phyloP scores from a whole-genome alignment of 2,888 invertebrate genomes.

The Phyllotreta cruciferae region DNA sequence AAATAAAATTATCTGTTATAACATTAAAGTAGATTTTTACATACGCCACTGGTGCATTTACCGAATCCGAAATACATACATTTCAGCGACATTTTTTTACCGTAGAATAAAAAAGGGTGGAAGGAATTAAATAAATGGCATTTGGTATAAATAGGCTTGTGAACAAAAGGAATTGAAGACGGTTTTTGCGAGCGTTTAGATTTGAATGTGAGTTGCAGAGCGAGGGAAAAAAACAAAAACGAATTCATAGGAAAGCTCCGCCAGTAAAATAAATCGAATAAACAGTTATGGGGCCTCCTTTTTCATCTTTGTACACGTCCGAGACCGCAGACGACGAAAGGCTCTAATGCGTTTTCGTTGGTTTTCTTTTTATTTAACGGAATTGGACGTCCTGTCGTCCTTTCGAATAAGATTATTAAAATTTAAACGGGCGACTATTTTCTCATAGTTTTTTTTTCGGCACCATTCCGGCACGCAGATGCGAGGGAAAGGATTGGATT shows the following conservation, averaged over 20 bases:
- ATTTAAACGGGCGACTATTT: slow-evolving; percentile 1
- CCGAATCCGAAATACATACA: too few relatives aligned
- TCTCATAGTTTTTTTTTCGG: neutral
- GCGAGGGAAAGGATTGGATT: slow-evolving; percentile 32
- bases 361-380: neutral
- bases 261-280: slow-evolving; percentile 23
- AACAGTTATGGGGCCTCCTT: slow-evolving; percentile 16
- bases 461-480: slow-evolving; percentile 11
- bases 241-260: slow-evolving; percentile 17
- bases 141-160: slow-evolving; percentile 28
- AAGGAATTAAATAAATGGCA: slow-evolving; percentile 21
- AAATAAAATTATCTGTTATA: too few relatives aligned
- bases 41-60: too few relatives aligned
- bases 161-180: slow-evolving; percentile 28
- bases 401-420: too few relatives aligned
- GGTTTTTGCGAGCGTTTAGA: slow-evolving; percentile 25
- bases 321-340: neutral
- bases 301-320: slow-evolving; percentile 9
- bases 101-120: slow-evolving; percentile 2
- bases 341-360: neutral
- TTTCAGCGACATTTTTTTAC: slow-evolving; percentile 20
- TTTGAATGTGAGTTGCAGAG: slow-evolving; percentile 23
- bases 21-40: too few relatives aligned
- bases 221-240: slow-evolving; percentile 25
- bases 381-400: too few relatives aligned